Percentiles rank a stretch among this genome's conserved stretches.
These are phyloP conservation scores for Perithous albicinctus DNA, from an alignment of 2,888 invertebrate species.

Conservation along the genomic window DNA sequence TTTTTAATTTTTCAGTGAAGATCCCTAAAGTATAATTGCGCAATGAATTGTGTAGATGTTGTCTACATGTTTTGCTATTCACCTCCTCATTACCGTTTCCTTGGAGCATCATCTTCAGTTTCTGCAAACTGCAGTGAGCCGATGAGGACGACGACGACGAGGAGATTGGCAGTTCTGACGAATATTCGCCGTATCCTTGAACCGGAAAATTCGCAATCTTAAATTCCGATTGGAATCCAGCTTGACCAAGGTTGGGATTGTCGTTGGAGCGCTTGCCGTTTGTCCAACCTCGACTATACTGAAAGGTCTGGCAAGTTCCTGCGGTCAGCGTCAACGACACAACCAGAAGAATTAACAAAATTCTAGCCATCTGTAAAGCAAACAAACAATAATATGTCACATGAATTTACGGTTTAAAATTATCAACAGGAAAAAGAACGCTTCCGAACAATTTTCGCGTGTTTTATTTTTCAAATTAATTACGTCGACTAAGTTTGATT, in stretches of 20 bases:
- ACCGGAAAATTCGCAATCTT: slow-evolving; percentile 42
- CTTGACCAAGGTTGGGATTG: background rate
- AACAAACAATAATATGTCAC: background rate
- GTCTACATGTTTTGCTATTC: slow-evolving; percentile 45
- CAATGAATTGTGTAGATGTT: background rate
- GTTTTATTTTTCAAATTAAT: too few relatives aligned
- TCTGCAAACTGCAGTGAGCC: slow-evolving; percentile 86
- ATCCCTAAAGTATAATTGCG: background rate
- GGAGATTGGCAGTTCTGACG: slow-evolving; percentile 10
- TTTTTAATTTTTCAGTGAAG: too few relatives aligned
- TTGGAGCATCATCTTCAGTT: slow-evolving; percentile 86
- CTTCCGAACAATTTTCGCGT: too few relatives aligned
- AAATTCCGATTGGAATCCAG: slow-evolving; percentile 32
- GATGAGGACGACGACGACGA: slow-evolving; percentile 62
- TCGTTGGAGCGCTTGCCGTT: slow-evolving; percentile 88
- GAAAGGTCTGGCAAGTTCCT: slow-evolving; percentile 89
- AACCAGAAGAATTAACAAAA: slow-evolving; percentile 79
- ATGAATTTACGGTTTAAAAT: background rate
- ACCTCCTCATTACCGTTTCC: slow-evolving; percentile 86
- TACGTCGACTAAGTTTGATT: too few relatives aligned
- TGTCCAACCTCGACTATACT: slow-evolving; percentile 92
- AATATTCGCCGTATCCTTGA: slow-evolving; percentile 23
- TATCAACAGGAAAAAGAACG: too few relatives aligned
- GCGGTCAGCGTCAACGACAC: slow-evolving; percentile 84
- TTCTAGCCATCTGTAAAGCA: slow-evolving; percentile 58